phyloP scores from a whole-genome alignment of 2,113 vertebrate species.

The Gavia stellata region DNA sequence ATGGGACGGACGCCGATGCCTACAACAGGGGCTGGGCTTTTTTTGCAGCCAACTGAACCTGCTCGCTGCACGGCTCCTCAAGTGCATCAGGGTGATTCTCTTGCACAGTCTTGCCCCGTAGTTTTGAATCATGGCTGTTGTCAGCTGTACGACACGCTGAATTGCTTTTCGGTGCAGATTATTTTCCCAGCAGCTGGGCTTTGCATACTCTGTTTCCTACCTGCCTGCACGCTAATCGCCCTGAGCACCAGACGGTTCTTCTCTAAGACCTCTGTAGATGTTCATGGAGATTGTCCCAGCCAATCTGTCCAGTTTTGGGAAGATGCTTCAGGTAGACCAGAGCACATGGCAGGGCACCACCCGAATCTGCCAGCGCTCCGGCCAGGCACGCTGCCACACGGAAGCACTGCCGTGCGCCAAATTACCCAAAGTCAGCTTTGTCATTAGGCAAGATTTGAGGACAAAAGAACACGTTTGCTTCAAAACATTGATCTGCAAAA shows the following conservation, averaged over 20 bases:
- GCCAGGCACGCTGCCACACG: background rate
- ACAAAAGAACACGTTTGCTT: background rate
- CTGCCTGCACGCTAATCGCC: rapidly evolving
- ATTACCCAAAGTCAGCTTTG: background rate
- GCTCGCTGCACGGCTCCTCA: background rate
- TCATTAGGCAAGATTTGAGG: background rate
- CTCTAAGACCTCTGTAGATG: background rate
- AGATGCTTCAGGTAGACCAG: background rate
- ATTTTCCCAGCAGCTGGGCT: background rate
- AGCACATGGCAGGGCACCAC: background rate
- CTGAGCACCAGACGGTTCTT: background rate
- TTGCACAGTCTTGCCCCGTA: background rate
- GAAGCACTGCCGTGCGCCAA: background rate
- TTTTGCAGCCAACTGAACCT: background rate
- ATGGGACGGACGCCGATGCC: background rate
- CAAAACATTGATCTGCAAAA: conserved; percentile 19
- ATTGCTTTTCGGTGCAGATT: background rate
- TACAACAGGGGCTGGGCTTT: background rate
- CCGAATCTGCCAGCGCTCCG: background rate
- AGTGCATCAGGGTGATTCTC: rapidly evolving
- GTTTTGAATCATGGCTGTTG: background rate
- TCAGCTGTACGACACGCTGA: background rate
- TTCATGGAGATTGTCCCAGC: background rate
- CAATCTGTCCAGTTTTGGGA: rapidly evolving
- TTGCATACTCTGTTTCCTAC: background rate